phyloP scores from a whole-genome alignment of 2,888 invertebrate species.

The Eilema sororculum region DNA sequence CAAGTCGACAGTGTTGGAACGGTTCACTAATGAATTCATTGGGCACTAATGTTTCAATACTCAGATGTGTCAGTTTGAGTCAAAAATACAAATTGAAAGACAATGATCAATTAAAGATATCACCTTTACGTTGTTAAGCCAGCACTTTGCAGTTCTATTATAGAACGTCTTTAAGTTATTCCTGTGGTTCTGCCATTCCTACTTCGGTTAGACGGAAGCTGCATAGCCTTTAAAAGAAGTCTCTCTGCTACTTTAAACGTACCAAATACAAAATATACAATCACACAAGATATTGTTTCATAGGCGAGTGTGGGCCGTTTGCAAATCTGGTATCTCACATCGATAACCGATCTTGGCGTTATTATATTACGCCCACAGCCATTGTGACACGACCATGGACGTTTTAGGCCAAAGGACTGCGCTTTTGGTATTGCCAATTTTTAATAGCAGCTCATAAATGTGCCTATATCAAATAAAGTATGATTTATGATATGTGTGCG shows the following conservation, averaged over 20 bases:
- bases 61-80: no score
- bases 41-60: no score
- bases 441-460: slow-evolving; percentile 48
- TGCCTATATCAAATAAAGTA: slow-evolving; percentile 30
- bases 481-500: slow-evolving; percentile 23
- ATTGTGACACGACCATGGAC: slow-evolving; percentile 43
- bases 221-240: background rate
- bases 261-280: background rate
- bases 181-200: no score
- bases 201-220: no score
- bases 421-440: slow-evolving; percentile 48
- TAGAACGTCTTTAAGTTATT: no score
- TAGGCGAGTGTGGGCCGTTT: slow-evolving; percentile 38
- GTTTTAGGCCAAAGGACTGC: slow-evolving; percentile 47
- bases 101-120: no score
- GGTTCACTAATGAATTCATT: no score
- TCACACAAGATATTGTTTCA: slow-evolving; percentile 15
- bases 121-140: no score
- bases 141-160: no score
- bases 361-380: slow-evolving; percentile 50
- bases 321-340: slow-evolving; percentile 50
- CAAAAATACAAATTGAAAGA: no score
- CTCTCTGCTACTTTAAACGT: background rate
- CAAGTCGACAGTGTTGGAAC: no score
- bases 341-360: slow-evolving; percentile 49